Evolutionary conservation across 1,140 invertebrate species (phyloP), one percentile per base, ranked within the genome.

Genomic region (Maconellicoccus hirsutus): DNA sequence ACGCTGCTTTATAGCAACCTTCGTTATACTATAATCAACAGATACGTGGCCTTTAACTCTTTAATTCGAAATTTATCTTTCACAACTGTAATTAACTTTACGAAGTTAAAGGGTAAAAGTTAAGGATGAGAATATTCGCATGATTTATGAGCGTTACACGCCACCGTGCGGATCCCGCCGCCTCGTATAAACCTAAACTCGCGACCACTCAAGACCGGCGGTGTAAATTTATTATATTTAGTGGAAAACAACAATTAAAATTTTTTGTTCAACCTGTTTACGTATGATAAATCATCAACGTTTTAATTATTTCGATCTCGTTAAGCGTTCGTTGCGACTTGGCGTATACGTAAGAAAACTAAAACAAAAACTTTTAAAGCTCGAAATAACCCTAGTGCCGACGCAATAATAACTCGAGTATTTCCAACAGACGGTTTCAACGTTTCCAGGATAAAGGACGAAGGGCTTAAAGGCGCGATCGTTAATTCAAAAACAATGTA

Each of bases 271-370:
- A 52, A 52, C 42, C 42, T 52, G 42, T 52, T 52, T 33, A 33
- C 29, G 3, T 12, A 52, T 52, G n/a, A 52, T 52, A 52, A 52
- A 52, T 52, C 42, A 16, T 52, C 42, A 52, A 52, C 42, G n/a
- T 52, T 52, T 52, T 52, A 52, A 52, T 52, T 52, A 52, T 52
- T 52, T 52, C 42, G n/a, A 52, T 52, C n/a, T 52, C 42, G 42
- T 8, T 52, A 16, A 14, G 16, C 6, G 29, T 6, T 3, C 12
- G 29, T 6, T 12, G 29, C 12, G 29, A 3, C 29, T 12, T 33
- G 29, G 29, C 29, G 12, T 33, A 3, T 33, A 33, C 29, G 29
- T 6, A 52, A 52, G 12, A 52, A 52, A 52, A 52, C 16, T 52
- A 16, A 19, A 52, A 38, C 14, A 38, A 38, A 38, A 38, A 38